Evolutionary conservation across 30 jellyfish, hydroid and myxozoan species (phyloP).

Genomic region (Catostylus mosaicus): DNA sequence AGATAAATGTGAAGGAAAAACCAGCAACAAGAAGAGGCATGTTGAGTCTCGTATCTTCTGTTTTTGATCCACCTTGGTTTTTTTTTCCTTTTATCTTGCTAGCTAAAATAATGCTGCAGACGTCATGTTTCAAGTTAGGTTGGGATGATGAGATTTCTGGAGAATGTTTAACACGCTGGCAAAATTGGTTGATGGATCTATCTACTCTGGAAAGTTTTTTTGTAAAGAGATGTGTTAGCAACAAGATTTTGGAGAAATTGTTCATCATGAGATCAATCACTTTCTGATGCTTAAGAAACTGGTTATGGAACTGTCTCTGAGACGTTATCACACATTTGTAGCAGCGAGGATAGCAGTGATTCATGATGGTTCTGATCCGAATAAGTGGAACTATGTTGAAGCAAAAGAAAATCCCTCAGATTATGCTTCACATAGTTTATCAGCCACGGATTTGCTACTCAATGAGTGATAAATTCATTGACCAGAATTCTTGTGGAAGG

Average conservation of each 20-base stretch:
- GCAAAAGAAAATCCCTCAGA: conserved; percentile 49
- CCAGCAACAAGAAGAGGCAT: conserved; percentile 61
- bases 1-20: conserved; percentile 25
- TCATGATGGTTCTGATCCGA: conserved; percentile 22
- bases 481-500: conserved; percentile 41
- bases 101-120: conserved; percentile 57
- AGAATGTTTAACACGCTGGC: no score
- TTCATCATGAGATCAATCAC: no score
- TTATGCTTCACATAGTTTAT: conserved; percentile 53
- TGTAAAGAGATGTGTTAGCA: no score
- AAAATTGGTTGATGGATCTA: conserved; percentile 24
- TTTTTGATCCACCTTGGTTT: conserved; percentile 67
- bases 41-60: conserved; percentile 38
- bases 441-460: conserved; percentile 1
- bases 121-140: no score
- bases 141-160: no score
- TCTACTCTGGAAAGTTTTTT: background rate
- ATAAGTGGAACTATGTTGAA: conserved; percentile 41
- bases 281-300: no score
- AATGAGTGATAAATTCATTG: conserved; percentile 38
- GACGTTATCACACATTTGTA: conserved; percentile 51
- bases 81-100: conserved; percentile 54
- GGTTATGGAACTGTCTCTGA: no score
- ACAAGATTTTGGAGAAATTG: no score
- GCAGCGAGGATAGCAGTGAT: conserved; percentile 32